Base-by-base conservation (phyloP, 1,140 invertebrate species). In the Dryas iulia region DNA sequence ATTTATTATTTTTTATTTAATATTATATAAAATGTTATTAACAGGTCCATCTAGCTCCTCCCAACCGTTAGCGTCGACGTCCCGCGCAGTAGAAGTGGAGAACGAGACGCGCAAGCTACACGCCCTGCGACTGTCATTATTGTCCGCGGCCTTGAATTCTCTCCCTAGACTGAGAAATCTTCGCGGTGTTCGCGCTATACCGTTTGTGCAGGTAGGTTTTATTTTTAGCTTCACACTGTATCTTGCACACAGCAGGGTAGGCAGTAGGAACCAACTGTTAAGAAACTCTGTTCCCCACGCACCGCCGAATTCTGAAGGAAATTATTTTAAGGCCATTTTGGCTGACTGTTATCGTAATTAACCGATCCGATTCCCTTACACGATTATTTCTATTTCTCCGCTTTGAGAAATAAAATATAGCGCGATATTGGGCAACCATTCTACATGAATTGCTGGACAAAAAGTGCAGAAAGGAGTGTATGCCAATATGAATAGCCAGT, bases 171-270 rank as follows among this genome's bases (percentile, higher is more conserved):
- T 96, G 23, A 90, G 93, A 59, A 90, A 93, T 1, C 58, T 92
- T 59, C 87, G 87, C 53, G 98, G 98, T 8, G 95, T 97, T 1
- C 93, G 97, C 64, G 95, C 96, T 10, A 97, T 99, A 86, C 98
- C 98, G 7, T 84, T 89, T 57, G 75, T 87, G 0, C 82, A 89
- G 78, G 85, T 90, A 66, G 69, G 65, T 30, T 30, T 31, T n/a
- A n/a, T n/a, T n/a, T n/a, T n/a, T n/a, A n/a, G n/a, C n/a, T n/a
- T n/a, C n/a, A n/a, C n/a, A n/a, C n/a, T n/a, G n/a, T n/a, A n/a
- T n/a, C n/a, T n/a, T n/a, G n/a, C n/a, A n/a, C n/a, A n/a, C n/a
- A n/a, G n/a, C n/a, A n/a, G n/a, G n/a, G n/a, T n/a, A n/a, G n/a
- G n/a, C n/a, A n/a, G n/a, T n/a, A n/a, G n/a, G n/a, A n/a, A n/a